Evolutionary conservation across 2,888 invertebrate genomes (phyloP), one percentile per base, ranked within the genome.

Genomic region (Napeogenes inachia): DNA sequence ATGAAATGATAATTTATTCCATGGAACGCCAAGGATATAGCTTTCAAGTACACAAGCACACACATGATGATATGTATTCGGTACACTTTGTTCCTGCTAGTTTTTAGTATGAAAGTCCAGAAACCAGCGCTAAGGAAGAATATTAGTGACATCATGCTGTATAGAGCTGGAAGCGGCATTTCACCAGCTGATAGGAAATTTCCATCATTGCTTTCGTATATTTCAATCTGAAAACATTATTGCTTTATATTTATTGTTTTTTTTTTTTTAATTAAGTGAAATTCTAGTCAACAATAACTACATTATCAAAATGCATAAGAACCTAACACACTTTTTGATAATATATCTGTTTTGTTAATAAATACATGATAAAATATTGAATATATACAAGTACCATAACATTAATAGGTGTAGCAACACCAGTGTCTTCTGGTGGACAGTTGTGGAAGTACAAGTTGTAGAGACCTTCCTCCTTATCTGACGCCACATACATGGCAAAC

Each of bases 51-150:
- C 4, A 99, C 97, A 62, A 99, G 89, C 12, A 96, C 94, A 45
- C 97, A 95, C 99, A 99, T 99, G 69, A 99, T 92, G 73, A 98
- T 98, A 83, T 99, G 99, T 71, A 99, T 98, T 85, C 98, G 96
- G 84, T 95, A 99, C 0, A 99, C 96, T 0, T 95, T 94, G 77
- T 96, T 94, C 68, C 94, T 94, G 92, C 95, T 96, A 70, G 93
- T 94, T 67, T 94, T 94, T 10, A 99, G 88, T 54, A 98, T 94
- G 75, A 95, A 96, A 3, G 97, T 94, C 99, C 99, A 99, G 71
- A 98, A 94, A 55, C 95, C 93, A 0, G 97, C 98, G n/a, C 97
- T 95, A 54, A 96, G 80, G 69, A 97, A 94, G 89, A 98, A 99
- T 42, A 98, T 84, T 3, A 98, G 84, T 0, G 98, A 95, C 95